Evolutionary conservation across 2,113 vertebrate species (phyloP).

Genomic region (Urocitellus parryii): DNA sequence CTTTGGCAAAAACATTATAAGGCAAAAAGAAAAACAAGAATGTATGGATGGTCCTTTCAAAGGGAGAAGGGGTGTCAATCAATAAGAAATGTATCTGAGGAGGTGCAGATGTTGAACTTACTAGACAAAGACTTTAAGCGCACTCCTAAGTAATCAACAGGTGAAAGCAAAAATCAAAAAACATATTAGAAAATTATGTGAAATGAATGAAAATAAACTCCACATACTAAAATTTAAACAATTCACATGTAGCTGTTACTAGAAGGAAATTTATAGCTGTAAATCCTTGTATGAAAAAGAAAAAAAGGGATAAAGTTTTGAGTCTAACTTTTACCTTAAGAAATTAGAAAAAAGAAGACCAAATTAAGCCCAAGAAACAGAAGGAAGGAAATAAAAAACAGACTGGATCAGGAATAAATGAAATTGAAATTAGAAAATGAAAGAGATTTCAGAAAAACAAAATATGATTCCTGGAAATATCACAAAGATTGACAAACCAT

Average conservation of each 20-base stretch:
- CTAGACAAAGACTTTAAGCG: background rate
- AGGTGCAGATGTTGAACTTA: background rate
- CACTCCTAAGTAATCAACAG: background rate
- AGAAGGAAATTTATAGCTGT: background rate
- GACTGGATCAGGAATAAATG: background rate
- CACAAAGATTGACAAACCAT: background rate
- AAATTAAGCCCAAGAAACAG: background rate
- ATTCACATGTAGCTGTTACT: background rate
- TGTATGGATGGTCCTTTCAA: background rate
- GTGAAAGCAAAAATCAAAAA: background rate
- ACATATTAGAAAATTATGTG: background rate
- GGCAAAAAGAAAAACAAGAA: background rate
- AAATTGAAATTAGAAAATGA: background rate
- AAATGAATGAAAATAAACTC: background rate
- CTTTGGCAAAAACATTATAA: background rate
- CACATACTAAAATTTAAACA: background rate
- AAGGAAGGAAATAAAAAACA: background rate
- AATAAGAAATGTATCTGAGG: background rate
- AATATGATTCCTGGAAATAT: background rate
- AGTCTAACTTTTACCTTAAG: background rate
- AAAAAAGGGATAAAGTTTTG: background rate
- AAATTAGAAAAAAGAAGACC: background rate
- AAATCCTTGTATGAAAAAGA: background rate
- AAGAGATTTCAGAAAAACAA: background rate
- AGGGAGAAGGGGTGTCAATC: background rate